These are phyloP conservation scores for Agelastica alni DNA, from an alignment of 2,888 invertebrate genomes.

Conservation along the genomic window DNA sequence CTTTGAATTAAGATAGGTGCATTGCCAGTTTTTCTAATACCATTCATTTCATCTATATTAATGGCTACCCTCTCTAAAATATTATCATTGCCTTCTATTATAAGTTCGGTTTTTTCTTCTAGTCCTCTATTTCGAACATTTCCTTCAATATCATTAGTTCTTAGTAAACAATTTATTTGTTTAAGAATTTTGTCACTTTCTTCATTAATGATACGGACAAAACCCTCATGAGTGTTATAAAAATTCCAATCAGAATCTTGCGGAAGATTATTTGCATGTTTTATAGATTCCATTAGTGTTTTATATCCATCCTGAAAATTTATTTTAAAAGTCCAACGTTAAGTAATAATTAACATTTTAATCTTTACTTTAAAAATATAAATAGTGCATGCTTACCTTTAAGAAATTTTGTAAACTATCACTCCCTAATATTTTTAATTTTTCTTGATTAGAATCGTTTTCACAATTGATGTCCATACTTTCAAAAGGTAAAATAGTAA, in stretches of 20 bases:
- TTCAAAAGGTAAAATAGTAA: background rate
- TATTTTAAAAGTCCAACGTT: background rate
- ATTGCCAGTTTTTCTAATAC: constrained; percentile 61
- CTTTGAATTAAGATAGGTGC: constrained; percentile 60
- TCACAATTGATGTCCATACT: background rate
- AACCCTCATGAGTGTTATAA: constrained; percentile 77
- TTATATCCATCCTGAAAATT: constrained; percentile 66
- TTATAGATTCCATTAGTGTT: constrained; percentile 69
- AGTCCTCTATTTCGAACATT: constrained; percentile 62
- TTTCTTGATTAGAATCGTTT: background rate
- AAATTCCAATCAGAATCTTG: constrained; percentile 71
- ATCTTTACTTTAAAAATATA: too few species aligned
- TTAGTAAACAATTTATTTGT: constrained; percentile 62
- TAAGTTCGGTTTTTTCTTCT: constrained; percentile 74
- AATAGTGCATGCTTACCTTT: constrained; percentile 46
- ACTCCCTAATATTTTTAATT: background rate
- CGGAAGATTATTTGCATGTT: constrained; percentile 73
- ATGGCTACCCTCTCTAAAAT: constrained; percentile 80
- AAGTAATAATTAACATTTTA: constrained; percentile 17
- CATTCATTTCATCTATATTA: constrained; percentile 70
- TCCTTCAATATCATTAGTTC: constrained; percentile 61
- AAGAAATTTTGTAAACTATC: constrained; percentile 50
- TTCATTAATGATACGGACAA: constrained; percentile 66
- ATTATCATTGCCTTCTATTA: constrained; percentile 82
- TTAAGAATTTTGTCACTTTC: constrained; percentile 69